phyloP scores from a whole-genome alignment of 2,797 vertebrate genomes.

The Fundulus diaphanus region DNA sequence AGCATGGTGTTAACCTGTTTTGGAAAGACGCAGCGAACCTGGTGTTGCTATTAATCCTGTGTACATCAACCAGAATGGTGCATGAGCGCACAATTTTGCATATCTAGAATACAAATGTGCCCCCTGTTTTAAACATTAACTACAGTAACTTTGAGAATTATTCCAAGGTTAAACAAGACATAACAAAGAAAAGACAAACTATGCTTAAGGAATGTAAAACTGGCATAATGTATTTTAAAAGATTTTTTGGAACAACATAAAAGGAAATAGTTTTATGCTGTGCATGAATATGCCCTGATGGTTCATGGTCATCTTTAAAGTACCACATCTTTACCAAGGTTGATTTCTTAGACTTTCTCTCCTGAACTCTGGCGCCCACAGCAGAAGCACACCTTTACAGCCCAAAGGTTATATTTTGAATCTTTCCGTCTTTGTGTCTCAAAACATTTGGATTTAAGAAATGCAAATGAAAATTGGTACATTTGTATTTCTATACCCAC shows the following conservation, averaged over 20 bases:
- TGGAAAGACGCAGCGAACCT: not conserved
- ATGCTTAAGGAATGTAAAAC: not conserved
- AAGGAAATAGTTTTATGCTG: not conserved
- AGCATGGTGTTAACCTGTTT: conserved; percentile 14
- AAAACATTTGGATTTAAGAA: not conserved
- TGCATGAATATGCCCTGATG: not conserved
- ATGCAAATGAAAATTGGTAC: not conserved
- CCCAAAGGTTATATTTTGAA: not conserved
- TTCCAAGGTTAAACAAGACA: not conserved
- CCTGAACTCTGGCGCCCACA: not conserved
- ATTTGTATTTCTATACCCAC: not conserved
- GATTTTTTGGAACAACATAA: not conserved
- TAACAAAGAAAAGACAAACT: not conserved
- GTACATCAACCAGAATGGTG: not conserved
- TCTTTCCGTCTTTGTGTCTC: not conserved
- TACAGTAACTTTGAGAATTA: not conserved
- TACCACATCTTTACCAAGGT: not conserved
- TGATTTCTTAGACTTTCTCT: not conserved
- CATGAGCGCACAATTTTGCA: not conserved
- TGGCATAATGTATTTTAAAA: not conserved
- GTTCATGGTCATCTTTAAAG: not conserved
- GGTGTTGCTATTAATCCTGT: not conserved
- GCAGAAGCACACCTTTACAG: not conserved
- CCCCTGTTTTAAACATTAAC: not conserved
- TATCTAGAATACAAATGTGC: not conserved